These are phyloP conservation scores for Mesaphorura yosii DNA, from an alignment of 1,140 invertebrate genomes.

Conservation along the genomic window DNA sequence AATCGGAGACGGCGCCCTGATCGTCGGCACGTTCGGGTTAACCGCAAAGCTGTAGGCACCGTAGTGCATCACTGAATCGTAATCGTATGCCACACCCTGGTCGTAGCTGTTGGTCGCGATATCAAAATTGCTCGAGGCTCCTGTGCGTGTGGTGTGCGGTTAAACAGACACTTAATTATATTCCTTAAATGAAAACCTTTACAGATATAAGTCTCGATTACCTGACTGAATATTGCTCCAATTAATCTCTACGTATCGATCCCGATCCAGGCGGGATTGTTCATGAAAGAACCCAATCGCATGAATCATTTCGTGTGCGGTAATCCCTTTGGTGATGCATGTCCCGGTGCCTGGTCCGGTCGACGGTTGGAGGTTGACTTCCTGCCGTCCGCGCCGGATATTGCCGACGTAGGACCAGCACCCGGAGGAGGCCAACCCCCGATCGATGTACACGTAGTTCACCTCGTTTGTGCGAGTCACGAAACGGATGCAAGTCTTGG, in stretches of 20 bases:
- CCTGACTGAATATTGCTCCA: conserved; percentile 43
- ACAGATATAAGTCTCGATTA: background rate
- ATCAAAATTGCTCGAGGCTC: conserved; percentile 11
- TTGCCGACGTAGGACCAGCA: conserved; percentile 70
- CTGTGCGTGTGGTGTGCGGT: no score
- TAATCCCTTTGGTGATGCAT: conserved; percentile 34
- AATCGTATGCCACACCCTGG: conserved; percentile 22
- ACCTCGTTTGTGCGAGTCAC: background rate
- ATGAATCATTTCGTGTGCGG: conserved; percentile 46
- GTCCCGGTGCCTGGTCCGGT: background rate
- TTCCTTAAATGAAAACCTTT: background rate
- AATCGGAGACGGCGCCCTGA: conserved; percentile 28
- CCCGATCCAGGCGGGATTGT: conserved; percentile 44
- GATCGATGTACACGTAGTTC: conserved; percentile 8
- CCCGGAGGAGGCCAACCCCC: conserved; percentile 44
- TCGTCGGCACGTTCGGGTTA: conserved; percentile 17
- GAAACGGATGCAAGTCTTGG: conserved; percentile 15
- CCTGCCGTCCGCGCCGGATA: conserved; percentile 54
- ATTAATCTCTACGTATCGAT: conserved; percentile 41
- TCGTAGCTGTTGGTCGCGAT: conserved; percentile 1
- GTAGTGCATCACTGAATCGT: conserved; percentile 30
- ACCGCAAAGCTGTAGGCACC: conserved; percentile 25
- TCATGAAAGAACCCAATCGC: conserved; percentile 46
- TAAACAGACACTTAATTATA: no score
- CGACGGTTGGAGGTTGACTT: conserved; percentile 21